Evolutionary conservation across 2,113 vertebrate genomes (phyloP).

Genomic region (Vireo altiloquus): DNA sequence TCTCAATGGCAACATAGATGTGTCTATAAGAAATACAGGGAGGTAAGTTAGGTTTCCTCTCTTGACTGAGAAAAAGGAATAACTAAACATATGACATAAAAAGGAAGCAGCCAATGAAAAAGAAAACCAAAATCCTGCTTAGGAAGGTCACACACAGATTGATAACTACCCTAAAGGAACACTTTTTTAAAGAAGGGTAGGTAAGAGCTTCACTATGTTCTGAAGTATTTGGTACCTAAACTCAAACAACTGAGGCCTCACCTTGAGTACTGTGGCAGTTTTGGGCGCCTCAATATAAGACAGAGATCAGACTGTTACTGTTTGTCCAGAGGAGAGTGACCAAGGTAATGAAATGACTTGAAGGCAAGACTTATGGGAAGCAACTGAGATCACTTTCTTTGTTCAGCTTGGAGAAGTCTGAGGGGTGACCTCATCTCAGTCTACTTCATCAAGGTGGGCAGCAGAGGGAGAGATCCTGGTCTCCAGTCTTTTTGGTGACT

Average conservation of each 20-base stretch:
- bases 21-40: neutral
- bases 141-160: neutral
- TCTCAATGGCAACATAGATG: neutral
- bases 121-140: neutral
- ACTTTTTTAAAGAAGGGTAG: neutral
- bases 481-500: neutral
- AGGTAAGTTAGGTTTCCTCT: neutral
- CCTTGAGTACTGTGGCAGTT: neutral
- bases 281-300: neutral
- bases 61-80: neutral
- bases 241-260: neutral
- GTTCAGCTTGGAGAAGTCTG: neutral
- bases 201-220: neutral
- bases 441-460: neutral
- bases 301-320: neutral
- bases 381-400: neutral
- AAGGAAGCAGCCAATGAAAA: neutral
- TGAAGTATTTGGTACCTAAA: neutral
- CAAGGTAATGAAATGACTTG: neutral
- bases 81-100: neutral
- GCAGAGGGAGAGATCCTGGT: rapidly evolving
- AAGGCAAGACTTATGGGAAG: neutral
- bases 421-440: neutral
- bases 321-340: neutral
- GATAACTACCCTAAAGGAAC: neutral